Conservation (phyloP, 2,797 vertebrate genomes). For the Uromys caudimaculatus region DNA sequence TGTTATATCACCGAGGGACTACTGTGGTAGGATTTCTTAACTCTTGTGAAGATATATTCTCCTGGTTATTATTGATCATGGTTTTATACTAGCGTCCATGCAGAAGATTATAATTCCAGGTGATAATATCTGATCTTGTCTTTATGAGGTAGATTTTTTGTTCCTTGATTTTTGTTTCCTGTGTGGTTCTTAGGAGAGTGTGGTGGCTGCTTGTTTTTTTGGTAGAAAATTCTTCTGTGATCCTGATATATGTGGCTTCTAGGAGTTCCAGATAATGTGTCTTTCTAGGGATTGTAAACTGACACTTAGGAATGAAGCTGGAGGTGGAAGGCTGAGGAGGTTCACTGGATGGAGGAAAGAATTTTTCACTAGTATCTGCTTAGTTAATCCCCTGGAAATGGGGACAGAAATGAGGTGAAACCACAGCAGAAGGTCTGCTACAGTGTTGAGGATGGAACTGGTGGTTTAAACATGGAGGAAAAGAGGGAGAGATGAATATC, state of each 20-base stretch:
- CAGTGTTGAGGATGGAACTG: neutral
- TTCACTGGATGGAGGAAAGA: neutral
- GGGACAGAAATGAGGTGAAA: neutral
- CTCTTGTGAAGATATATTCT: neutral
- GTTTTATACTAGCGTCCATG: neutral
- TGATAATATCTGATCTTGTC: neutral
- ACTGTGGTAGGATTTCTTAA: neutral
- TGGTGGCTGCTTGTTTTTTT: neutral
- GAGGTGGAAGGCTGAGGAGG: neutral
- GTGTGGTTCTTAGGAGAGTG: neutral
- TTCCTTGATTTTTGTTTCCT: neutral
- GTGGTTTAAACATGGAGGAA: neutral
- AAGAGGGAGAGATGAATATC: neutral
- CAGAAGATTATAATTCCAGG: neutral
- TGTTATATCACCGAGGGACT: neutral
- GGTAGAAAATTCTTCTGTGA: neutral
- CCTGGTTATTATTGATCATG: neutral
- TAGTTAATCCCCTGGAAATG: neutral
- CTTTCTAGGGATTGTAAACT: neutral
- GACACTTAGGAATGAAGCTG: neutral
- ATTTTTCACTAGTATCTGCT: neutral
- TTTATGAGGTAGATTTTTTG: neutral
- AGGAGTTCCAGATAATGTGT: neutral
- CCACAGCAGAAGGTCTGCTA: neutral
- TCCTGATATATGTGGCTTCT: neutral